A percentile compares a stretch with the other conserved stretches of the same genome.
phyloP scores from a whole-genome alignment of 1,140 invertebrate genomes.

The Bursaphelenchus mucronatus region DNA sequence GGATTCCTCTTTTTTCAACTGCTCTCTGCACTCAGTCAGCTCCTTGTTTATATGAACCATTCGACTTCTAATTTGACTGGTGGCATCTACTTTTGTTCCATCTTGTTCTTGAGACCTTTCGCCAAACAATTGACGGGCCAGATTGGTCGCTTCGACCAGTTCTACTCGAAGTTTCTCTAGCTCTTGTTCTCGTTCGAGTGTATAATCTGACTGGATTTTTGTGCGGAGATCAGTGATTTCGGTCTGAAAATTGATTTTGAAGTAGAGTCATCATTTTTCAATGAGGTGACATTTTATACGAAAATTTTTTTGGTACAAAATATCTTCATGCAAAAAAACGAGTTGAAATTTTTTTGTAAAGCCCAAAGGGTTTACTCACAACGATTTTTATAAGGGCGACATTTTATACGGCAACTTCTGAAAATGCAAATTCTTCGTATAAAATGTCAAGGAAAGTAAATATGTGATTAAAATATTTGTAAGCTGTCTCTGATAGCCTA shows the following conservation, averaged over 20 bases:
- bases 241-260: constrained; percentile 8
- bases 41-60: constrained; percentile 44
- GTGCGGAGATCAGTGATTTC: constrained; percentile 41
- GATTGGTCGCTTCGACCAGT: constrained; percentile 49
- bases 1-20: constrained; percentile 11
- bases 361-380: no score
- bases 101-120: constrained; percentile 12
- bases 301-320: no score
- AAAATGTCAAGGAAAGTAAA: no score
- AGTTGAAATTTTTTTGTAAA: no score
- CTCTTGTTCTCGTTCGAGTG: constrained; percentile 48
- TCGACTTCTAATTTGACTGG: constrained; percentile 43
- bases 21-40: constrained; percentile 24
- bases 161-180: constrained; percentile 49
- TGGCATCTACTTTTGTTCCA: constrained; percentile 32
- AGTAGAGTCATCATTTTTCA: not conserved
- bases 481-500: no score
- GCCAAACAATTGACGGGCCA: constrained; percentile 51
- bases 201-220: constrained; percentile 29
- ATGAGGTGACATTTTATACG: not conserved
- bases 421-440: no score
- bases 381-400: no score
- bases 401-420: no score
- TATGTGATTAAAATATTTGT: no score
- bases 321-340: not conserved